Evolutionary conservation across 2,797 vertebrate genomes (phyloP), one percentile per base, ranked within the genome.

Genomic region (Mus caroli): DNA sequence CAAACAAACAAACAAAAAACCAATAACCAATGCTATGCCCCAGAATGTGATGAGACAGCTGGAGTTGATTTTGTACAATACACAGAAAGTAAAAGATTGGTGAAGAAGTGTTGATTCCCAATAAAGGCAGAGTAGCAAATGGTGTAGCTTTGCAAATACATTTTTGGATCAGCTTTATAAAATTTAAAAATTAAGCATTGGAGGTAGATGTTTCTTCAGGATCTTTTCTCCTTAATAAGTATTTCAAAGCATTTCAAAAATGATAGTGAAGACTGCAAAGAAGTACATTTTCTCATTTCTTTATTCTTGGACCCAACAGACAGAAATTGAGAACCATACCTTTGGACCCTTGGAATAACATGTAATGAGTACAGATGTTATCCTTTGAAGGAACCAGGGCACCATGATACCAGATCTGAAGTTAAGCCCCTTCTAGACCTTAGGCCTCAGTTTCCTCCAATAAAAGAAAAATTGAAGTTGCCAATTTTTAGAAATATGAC

Each of bases 111-210:
- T 96, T 93, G 97, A 91, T 96, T 98, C 97, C 97, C 97, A 80
- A 92, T 97, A 97, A 97, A 97, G 96, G 93, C 88, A 24, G 76
- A 96, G 88, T 96, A 97, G 97, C 94, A 98, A 98, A 97, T 95
- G 94, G 84, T 97, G 88, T 98, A 96, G 91, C 91, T 97, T 98
- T 98, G 96, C 96, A 97, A 97, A 97, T 83, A 92, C 92, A 97
- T 98, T 97, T 97, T 97, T 97, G 97, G 97, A 97, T 98, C 96
- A 97, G 96, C 95, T 96, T 97, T 96, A 96, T 87, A 97, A 97
- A 95, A 97, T 98, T 96, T 97, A 97, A 98, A 85, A 98, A 98
- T 98, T 97, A 98, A 96, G 98, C 95, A 96, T 97, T 97, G 95
- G 92, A 97, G 95, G 96, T 85, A 71, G 62, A 94, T 88, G 54